phyloP scores from a whole-genome alignment of 1,140 invertebrate species.

The Pectinophora gossypiella region DNA sequence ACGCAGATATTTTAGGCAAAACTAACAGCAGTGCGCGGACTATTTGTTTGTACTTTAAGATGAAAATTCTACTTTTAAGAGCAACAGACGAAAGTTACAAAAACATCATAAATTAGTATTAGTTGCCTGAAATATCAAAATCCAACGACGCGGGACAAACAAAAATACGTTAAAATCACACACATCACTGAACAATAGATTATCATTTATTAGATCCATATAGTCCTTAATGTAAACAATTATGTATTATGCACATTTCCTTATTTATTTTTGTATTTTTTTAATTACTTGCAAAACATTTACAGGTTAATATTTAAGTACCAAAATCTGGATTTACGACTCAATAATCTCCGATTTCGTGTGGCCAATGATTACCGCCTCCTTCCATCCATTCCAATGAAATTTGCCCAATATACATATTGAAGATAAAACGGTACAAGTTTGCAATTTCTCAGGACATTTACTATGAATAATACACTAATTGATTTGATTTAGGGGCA shows the following conservation, averaged over 20 bases:
- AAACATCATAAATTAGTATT: background rate
- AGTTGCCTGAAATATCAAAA: conserved; percentile 20
- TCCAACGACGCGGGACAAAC: conserved; percentile 14
- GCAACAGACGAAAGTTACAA: background rate
- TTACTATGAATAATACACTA: too few species aligned
- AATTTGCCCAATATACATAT: too few species aligned
- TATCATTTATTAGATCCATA: conserved; percentile 16
- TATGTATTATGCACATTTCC: conserved; percentile 43
- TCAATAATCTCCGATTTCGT: too few species aligned
- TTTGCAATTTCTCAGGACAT: too few species aligned
- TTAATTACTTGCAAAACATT: conserved; percentile 33
- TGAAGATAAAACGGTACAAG: too few species aligned
- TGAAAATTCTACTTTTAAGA: background rate
- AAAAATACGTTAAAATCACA: conserved; percentile 14
- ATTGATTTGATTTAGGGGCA: too few species aligned
- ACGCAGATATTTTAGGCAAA: conserved; percentile 10
- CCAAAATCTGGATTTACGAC: conserved; percentile 14
- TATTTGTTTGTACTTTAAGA: conserved; percentile 21
- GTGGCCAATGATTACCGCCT: too few species aligned
- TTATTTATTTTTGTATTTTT: conserved; percentile 33
- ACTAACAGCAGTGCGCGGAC: background rate
- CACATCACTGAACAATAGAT: conserved; percentile 19
- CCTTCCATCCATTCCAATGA: too few species aligned
- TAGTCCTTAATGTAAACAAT: conserved; percentile 17
- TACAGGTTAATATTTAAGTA: conserved; percentile 36